phyloP scores from a whole-genome alignment of 2,888 invertebrate species.

The Gymnoscelis rufifasciata region DNA sequence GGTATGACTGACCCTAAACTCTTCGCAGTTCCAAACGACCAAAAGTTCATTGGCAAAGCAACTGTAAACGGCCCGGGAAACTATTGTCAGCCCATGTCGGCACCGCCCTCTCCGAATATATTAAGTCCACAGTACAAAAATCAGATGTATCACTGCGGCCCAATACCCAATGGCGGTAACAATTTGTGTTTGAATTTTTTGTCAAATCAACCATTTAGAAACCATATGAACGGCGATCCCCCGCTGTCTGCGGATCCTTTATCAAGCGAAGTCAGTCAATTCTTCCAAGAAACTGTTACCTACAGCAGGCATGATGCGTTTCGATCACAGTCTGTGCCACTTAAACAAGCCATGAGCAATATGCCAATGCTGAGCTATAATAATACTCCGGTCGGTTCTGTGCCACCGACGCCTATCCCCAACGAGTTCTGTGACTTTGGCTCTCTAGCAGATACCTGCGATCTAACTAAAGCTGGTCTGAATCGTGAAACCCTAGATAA shows the following conservation, averaged over 20 bases:
- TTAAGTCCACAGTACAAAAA: slow-evolving; percentile 67
- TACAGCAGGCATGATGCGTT: slow-evolving; percentile 69
- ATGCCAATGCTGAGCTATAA: slow-evolving; percentile 63
- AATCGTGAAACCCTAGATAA: slow-evolving; percentile 82
- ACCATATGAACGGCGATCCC: slow-evolving; percentile 67
- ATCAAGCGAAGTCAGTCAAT: slow-evolving; percentile 81
- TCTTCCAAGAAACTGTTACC: slow-evolving; percentile 74
- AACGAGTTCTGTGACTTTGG: slow-evolving; percentile 86
- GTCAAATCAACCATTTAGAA: slow-evolving; percentile 63
- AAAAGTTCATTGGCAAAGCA: slow-evolving; percentile 58
- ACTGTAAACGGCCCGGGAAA: slow-evolving; percentile 51
- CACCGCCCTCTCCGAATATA: slow-evolving; percentile 83
- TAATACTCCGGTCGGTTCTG: slow-evolving; percentile 81
- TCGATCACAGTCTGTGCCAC: slow-evolving; percentile 89
- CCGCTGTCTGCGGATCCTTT: slow-evolving; percentile 72
- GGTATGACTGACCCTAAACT: slow-evolving; percentile 57
- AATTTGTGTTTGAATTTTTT: slow-evolving; percentile 67
- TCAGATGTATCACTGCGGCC: slow-evolving; percentile 68
- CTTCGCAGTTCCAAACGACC: slow-evolving; percentile 70
- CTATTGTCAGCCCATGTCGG: slow-evolving; percentile 80
- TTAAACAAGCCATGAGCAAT: slow-evolving; percentile 78
- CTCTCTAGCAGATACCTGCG: slow-evolving; percentile 79
- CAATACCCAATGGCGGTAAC: slow-evolving; percentile 59
- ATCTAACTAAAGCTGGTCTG: slow-evolving; percentile 70
- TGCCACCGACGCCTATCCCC: slow-evolving; percentile 84